Evolutionary conservation across 2,797 vertebrate genomes (phyloP).

Genomic region (Falco columbarius): DNA sequence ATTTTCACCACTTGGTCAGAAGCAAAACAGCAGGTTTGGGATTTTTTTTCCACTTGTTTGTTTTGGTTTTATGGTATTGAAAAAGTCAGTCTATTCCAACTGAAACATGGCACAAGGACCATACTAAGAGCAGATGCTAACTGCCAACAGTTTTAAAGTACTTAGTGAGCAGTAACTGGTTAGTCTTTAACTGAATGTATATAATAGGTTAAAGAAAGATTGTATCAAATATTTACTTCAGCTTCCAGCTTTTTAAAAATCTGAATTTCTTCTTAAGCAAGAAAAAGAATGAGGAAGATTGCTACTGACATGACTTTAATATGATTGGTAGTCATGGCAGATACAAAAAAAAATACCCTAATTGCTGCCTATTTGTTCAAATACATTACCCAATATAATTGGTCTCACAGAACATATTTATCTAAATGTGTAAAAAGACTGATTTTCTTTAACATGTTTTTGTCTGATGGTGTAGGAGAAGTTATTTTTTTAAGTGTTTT

Average conservation of each 20-base stretch:
- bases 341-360: neutral
- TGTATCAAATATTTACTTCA: neutral
- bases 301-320: neutral
- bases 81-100: neutral
- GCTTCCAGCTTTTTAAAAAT: neutral
- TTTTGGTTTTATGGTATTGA: neutral
- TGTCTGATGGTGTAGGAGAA: neutral
- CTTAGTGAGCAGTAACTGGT: neutral
- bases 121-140: neutral
- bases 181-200: neutral
- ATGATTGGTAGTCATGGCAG: neutral
- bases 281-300: neutral
- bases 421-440: neutral
- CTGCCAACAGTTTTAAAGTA: neutral
- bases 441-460: constrained; percentile 24
- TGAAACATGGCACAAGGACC: neutral
- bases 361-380: constrained; percentile 8
- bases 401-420: neutral
- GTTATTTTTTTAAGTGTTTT: constrained; percentile 28
- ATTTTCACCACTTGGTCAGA: neutral
- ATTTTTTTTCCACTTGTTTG: neutral
- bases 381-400: neutral
- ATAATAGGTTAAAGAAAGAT: neutral
- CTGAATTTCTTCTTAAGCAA: neutral
- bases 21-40: neutral